These are phyloP conservation scores for Oreohelix idahoensis DNA, from an alignment of 1,140 invertebrate genomes.

Conservation along the genomic window DNA sequence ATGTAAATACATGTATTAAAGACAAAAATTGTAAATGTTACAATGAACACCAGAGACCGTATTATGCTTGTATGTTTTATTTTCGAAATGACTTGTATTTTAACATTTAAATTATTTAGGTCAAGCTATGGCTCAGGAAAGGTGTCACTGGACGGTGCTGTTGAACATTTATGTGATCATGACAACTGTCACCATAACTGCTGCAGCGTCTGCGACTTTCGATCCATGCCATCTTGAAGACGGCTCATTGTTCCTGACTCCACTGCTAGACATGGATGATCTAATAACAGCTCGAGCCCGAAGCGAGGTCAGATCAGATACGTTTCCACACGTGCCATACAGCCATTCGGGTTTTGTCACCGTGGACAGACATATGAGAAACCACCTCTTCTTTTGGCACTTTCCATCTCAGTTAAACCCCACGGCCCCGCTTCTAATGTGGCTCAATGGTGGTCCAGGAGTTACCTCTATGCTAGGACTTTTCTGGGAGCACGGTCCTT, in stretches of 20 bases:
- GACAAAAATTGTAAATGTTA: too few species aligned
- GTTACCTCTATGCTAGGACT: conserved; percentile 83
- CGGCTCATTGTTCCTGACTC: background rate
- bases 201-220: background rate
- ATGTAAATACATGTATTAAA: too few species aligned
- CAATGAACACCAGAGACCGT: too few species aligned
- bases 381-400: conserved; percentile 91
- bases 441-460: conserved; percentile 88
- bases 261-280: conserved; percentile 11
- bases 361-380: conserved; percentile 82
- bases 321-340: background rate
- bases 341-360: conserved; percentile 80
- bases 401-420: conserved; percentile 78
- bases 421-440: conserved; percentile 80
- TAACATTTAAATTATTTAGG: background rate
- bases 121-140: background rate
- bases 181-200: background rate
- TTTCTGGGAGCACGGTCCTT: conserved; percentile 85
- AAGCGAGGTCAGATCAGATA: background rate
- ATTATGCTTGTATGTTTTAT: too few species aligned
- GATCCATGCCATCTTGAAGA: background rate
- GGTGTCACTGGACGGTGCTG: background rate
- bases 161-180: background rate
- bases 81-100: too few species aligned
- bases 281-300: background rate